Base-by-base conservation (phyloP, 2,113 vertebrate genomes). In the Phrynosoma blainvillii region DNA sequence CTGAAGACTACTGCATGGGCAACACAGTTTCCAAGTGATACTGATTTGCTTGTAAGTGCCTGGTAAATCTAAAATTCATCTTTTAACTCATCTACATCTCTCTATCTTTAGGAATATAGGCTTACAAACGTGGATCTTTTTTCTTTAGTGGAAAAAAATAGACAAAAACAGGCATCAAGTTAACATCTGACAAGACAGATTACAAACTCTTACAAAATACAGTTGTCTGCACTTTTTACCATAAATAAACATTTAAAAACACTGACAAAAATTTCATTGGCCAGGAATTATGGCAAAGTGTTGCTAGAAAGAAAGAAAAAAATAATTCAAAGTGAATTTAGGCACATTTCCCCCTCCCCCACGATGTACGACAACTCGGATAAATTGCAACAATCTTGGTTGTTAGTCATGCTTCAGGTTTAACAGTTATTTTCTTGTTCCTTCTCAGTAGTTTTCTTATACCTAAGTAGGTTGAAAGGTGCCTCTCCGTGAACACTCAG, bases 211-310 rank as follows among this genome's bases (percentile, higher is more conserved):
- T 93, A 95, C 82, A 91, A 93, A 95, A 93, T 92, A 89, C 89
- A 83, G 91, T 88, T 91, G 88, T 92, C 82, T 91, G 76, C 79
- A 70, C 79, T 89, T 91, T 93, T 91, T 36, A 36, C 90, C 93
- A 95, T 94, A 95, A 95, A 95, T 95, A 96, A 96, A 96, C 92
- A 95, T 91, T 79, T 96, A 93, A 95, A 94, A 93, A 92, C 87
- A 95, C 89, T 93, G 91, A 89, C 92, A 95, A 82, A 79, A 90
- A 87, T 91, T 92, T 94, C 92, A 93, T 94, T 95, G 93, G 95
- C 95, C 94, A 93, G 90, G 92, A 94, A 91, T 88, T 84, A 90
- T 59, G 93, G 93, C 89, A 92, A 88, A 91, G 74, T 5, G 54
- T 93, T 83, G 88, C 85, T 85, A 73, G 92, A 87, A 92, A 0